These are phyloP conservation scores for Marmota monax DNA, from an alignment of 2,113 vertebrate genomes.

Conservation along the genomic window DNA sequence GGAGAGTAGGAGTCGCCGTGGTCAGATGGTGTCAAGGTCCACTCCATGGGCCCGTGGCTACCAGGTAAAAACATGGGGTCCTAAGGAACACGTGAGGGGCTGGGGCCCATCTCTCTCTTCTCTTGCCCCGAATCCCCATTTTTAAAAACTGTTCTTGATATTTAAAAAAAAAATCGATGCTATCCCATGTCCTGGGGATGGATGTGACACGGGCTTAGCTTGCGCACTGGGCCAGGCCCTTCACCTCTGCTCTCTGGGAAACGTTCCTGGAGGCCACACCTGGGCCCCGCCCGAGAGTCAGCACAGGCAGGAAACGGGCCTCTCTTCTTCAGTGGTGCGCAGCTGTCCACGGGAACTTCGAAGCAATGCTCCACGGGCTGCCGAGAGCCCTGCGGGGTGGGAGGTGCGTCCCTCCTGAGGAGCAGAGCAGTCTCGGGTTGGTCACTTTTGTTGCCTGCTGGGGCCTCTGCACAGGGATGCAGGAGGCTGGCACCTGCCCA, in stretches of 20 bases:
- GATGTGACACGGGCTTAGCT: accelerated
- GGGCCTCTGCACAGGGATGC: no score
- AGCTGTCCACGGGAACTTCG: accelerated
- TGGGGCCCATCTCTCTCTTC: not conserved
- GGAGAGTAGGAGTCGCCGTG: accelerated
- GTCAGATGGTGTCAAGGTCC: not conserved
- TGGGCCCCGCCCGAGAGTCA: no score
- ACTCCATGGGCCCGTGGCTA: no score
- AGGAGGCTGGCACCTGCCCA: not conserved
- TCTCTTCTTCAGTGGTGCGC: accelerated
- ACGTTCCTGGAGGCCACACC: accelerated
- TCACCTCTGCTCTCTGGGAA: no score
- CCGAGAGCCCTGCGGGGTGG: not conserved
- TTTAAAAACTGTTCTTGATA: not conserved
- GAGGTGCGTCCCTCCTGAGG: not conserved
- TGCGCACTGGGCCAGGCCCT: no score
- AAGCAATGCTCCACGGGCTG: accelerated
- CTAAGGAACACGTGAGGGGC: accelerated
- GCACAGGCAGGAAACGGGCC: not conserved
- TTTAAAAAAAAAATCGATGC: no score
- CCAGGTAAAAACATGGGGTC: accelerated
- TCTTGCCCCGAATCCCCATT: not conserved
- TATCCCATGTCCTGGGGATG: not conserved
- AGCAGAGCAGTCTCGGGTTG: accelerated
- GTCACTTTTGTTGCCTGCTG: not conserved